Evolutionary conservation across 2,113 vertebrate species (phyloP).

Genomic region (Halcyon senegalensis): DNA sequence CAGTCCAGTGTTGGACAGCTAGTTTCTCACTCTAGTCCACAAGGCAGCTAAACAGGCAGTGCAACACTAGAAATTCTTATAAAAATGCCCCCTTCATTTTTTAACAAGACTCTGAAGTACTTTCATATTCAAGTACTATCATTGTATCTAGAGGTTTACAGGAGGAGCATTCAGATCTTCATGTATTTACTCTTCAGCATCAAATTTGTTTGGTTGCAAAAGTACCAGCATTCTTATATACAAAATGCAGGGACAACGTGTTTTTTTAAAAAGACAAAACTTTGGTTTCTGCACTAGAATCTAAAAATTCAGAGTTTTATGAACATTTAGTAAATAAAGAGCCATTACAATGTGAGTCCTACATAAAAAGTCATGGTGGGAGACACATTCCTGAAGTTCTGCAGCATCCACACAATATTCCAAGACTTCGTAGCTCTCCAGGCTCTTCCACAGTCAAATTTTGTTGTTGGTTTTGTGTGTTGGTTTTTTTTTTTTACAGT

Average conservation of each 20-base stretch:
- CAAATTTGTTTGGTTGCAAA: neutral
- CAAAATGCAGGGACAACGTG: neutral
- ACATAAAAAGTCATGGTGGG: neutral
- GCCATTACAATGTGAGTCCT: neutral
- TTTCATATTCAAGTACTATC: neutral
- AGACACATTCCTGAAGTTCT: conserved; percentile 13
- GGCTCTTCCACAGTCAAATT: neutral
- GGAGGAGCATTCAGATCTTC: neutral
- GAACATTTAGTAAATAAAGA: conserved; percentile 10
- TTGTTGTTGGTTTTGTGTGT: neutral
- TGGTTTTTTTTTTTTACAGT: neutral
- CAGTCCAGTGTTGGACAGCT: neutral
- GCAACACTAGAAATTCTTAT: neutral
- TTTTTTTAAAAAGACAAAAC: neutral
- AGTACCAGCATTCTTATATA: neutral
- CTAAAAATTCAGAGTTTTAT: neutral
- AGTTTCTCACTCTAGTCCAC: too few species aligned
- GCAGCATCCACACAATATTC: neutral
- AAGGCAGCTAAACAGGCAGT: neutral
- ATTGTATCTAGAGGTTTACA: neutral
- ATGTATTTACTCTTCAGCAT: neutral
- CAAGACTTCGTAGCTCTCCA: conserved; percentile 41
- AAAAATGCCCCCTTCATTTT: neutral
- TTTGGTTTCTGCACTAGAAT: conserved; percentile 22
- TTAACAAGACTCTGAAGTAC: neutral